Evolutionary conservation across 2,113 vertebrate species (phyloP).

Genomic region (Marcusenius ussheri): DNA sequence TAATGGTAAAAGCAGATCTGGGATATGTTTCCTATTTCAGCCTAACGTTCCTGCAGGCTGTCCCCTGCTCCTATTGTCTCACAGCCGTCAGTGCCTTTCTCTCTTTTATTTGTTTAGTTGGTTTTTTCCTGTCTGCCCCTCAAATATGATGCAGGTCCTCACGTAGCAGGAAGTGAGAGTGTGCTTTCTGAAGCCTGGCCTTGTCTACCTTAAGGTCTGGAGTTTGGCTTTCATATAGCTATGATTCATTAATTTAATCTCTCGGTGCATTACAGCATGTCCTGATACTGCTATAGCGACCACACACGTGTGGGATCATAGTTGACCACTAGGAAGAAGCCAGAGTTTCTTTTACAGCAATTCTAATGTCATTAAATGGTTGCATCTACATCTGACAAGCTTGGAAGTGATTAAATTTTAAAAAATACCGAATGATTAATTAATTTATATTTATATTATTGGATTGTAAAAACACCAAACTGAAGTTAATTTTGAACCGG

Average conservation of each 20-base stretch:
- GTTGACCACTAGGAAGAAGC: not conserved
- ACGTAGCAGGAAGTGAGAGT: conserved; percentile 33
- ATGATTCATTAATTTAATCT: not conserved
- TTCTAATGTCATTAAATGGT: not conserved
- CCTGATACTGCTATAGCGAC: not conserved
- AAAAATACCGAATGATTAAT: not conserved
- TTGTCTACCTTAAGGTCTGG: not conserved
- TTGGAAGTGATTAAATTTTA: not conserved
- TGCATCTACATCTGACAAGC: not conserved
- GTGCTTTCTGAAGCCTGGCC: not conserved
- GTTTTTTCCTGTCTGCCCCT: conserved; percentile 5
- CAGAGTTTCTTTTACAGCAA: not conserved
- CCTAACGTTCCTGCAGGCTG: conserved; percentile 15
- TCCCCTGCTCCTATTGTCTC: conserved; percentile 20
- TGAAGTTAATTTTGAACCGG: not conserved
- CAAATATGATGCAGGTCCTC: conserved; percentile 15
- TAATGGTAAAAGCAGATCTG: conserved; percentile 12
- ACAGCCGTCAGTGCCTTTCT: not conserved
- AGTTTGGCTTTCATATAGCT: not conserved
- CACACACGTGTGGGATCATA: not conserved
- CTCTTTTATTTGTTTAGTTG: not conserved
- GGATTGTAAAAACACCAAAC: not conserved
- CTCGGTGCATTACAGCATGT: not conserved
- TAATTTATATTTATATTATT: not conserved
- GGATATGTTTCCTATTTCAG: not conserved